Evolutionary conservation across 2,113 vertebrate genomes (phyloP).

Genomic region (Natator depressus): DNA sequence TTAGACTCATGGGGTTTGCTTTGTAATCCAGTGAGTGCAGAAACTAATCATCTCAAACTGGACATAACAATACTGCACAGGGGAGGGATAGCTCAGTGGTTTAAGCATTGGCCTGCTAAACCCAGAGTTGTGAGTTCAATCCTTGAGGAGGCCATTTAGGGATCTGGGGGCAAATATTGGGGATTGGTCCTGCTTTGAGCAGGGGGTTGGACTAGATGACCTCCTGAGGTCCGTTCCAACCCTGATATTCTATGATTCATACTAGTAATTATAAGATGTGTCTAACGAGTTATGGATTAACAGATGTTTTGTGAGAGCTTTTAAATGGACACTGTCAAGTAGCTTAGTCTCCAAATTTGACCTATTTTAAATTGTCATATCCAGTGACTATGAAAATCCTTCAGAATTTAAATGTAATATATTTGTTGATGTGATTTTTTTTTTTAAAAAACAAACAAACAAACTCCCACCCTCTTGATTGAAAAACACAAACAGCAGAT

Average conservation of each 20-base stretch:
- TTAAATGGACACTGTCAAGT: not conserved
- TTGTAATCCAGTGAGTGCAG: not conserved
- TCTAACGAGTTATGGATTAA: not conserved
- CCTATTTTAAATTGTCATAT: not conserved
- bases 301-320: not conserved
- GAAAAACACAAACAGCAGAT: fast-evolving
- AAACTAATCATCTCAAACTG: not conserved
- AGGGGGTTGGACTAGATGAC: too few relatives aligned
- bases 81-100: too few relatives aligned
- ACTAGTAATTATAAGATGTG: not conserved
- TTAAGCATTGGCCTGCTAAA: too few relatives aligned
- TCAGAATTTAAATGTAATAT: not conserved
- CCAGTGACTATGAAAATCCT: not conserved
- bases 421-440: not conserved
- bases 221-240: too few relatives aligned
- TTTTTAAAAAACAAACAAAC: not conserved
- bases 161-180: too few relatives aligned
- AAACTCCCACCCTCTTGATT: not conserved
- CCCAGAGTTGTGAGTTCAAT: too few relatives aligned
- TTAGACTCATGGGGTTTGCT: not conserved
- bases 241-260: not conserved
- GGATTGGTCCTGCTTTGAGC: too few relatives aligned
- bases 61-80: not conserved
- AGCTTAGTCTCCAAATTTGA: not conserved
- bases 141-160: too few relatives aligned